Conservation (phyloP, 2,113 vertebrate species). For the Pygoscelis adeliae region DNA sequence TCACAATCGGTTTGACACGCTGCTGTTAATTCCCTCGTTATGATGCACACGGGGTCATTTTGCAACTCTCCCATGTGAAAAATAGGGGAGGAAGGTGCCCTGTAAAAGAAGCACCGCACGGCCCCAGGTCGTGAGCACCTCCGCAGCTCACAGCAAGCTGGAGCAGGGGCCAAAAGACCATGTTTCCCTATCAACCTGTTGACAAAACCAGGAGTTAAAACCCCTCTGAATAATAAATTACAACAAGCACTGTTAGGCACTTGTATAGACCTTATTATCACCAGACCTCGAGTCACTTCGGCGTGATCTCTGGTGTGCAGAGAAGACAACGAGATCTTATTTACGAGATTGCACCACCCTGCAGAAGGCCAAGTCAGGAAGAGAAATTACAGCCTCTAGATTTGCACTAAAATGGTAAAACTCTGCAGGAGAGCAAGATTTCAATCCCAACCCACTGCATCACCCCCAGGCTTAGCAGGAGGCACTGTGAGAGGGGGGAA, state of each 20-base stretch:
- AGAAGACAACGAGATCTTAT: neutral
- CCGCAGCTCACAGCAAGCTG: neutral
- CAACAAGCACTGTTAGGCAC: neutral
- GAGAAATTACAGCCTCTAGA: neutral
- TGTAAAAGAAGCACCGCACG: neutral
- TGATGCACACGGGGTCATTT: neutral
- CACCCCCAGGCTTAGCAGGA: neutral
- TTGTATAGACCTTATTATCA: neutral
- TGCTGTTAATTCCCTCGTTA: neutral
- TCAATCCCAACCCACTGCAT: neutral
- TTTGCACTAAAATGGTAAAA: neutral
- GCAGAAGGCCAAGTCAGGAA: neutral
- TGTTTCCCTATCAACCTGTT: neutral
- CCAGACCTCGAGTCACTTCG: accelerated
- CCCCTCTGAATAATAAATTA: neutral
- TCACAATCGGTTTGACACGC: accelerated
- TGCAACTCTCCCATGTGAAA: neutral
- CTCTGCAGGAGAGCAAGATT: neutral
- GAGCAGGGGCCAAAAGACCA: neutral
- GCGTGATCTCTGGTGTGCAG: neutral
- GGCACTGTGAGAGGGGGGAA: neutral
- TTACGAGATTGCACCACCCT: neutral
- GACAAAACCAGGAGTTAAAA: neutral
- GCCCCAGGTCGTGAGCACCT: neutral
- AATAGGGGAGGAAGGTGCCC: neutral